Percentiles rank a stretch among this genome's conserved stretches.
Conservation (phyloP, 2,888 invertebrate genomes). For the Napeogenes inachia region DNA sequence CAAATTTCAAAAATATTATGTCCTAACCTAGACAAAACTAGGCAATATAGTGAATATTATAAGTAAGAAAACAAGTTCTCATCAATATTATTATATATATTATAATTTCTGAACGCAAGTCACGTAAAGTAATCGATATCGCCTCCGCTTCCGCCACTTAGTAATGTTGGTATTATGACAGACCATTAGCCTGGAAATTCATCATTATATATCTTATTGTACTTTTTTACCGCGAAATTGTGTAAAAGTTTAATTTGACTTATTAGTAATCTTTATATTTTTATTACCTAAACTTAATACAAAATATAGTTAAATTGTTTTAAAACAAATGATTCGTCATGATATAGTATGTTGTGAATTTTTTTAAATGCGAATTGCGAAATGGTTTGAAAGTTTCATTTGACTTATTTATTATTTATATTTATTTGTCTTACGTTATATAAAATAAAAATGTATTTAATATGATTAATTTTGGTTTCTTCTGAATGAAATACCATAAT, state of each 20-base stretch:
- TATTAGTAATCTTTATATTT: neutral
- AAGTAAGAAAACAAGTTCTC: too few species aligned
- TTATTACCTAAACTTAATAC: neutral
- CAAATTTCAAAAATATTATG: too few species aligned
- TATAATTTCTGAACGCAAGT: conserved; percentile 29
- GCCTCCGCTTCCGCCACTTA: conserved; percentile 52
- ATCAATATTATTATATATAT: neutral
- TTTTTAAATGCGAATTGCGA: neutral
- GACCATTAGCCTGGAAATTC: conserved; percentile 38
- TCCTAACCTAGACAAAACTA: too few species aligned
- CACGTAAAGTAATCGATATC: conserved; percentile 31
- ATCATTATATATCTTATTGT: neutral
- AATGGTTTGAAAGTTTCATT: neutral
- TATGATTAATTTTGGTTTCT: too few species aligned
- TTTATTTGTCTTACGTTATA: neutral
- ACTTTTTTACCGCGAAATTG: neutral
- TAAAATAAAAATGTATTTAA: too few species aligned
- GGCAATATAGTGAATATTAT: too few species aligned
- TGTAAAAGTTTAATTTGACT: neutral
- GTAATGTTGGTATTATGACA: conserved; percentile 41
- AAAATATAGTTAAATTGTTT: too few species aligned
- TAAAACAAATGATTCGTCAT: neutral
- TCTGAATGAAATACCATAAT: too few species aligned
- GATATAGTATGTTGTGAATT: neutral
- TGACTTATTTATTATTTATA: neutral